Evolutionary conservation across 2,113 vertebrate genomes (phyloP).

Genomic region (Trochalopteron elliotii): DNA sequence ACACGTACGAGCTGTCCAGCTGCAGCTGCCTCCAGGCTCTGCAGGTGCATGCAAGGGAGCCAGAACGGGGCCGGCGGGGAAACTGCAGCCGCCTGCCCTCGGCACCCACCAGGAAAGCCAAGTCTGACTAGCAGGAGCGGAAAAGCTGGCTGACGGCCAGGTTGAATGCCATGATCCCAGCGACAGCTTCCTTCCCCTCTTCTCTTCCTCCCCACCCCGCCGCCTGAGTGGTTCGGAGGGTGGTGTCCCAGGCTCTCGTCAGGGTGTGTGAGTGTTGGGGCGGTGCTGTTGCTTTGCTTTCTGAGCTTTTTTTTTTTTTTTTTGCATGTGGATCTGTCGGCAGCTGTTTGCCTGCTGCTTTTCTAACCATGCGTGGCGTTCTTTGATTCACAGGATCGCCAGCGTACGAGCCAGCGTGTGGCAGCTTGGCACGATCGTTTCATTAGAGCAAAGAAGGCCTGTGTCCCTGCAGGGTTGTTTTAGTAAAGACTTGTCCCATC

Average conservation of each 20-base stretch:
- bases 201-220: not conserved
- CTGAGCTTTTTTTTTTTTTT: not conserved
- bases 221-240: not conserved
- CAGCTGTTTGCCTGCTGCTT: constrained; percentile 8
- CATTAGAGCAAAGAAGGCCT: constrained; percentile 24
- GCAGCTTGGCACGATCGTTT: constrained; percentile 1
- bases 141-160: not conserved
- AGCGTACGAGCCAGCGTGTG: not conserved
- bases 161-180: not conserved
- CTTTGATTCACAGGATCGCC: not conserved
- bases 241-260: not conserved
- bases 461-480: constrained; percentile 42
- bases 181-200: constrained; percentile 5
- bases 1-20: rapidly evolving
- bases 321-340: not conserved
- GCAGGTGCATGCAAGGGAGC: not conserved
- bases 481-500: constrained; percentile 54
- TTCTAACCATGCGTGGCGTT: not conserved
- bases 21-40: not conserved
- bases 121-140: not conserved
- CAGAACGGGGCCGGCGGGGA: not conserved
- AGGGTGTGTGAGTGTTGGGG: not conserved
- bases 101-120: not conserved
- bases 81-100: not conserved
- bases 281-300: not conserved